phyloP scores from a whole-genome alignment of 2,797 vertebrate genomes.

The Microchirus variegatus region DNA sequence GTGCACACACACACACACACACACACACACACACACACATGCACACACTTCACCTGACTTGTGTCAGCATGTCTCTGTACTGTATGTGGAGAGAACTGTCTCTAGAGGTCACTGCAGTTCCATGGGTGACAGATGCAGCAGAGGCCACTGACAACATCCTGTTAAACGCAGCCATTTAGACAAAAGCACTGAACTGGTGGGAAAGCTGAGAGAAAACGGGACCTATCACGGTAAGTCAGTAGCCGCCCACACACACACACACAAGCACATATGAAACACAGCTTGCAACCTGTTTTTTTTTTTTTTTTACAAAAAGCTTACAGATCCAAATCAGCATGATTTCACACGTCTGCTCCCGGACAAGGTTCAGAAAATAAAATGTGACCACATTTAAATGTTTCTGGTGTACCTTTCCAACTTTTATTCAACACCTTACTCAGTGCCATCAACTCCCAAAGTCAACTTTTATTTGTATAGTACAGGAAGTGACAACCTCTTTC shows the following conservation, averaged over 20 bases:
- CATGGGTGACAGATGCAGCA: constrained; percentile 80
- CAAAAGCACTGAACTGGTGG: constrained; percentile 51
- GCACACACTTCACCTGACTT: constrained; percentile 41
- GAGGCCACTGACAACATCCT: constrained; percentile 63
- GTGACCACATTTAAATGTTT: too few relatives aligned
- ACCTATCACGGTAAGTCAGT: constrained; percentile 39
- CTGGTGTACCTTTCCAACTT: too few relatives aligned
- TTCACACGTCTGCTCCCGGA: too few relatives aligned
- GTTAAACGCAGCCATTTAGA: constrained; percentile 70
- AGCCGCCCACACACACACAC: constrained; percentile 22
- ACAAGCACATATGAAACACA: not conserved
- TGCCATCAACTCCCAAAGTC: too few relatives aligned
- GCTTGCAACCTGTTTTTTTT: not conserved
- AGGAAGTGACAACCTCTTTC: too few relatives aligned
- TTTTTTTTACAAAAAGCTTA: not conserved
- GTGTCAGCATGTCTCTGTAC: constrained; percentile 63
- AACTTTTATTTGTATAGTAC: too few relatives aligned
- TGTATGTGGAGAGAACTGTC: constrained; percentile 81
- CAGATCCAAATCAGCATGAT: too few relatives aligned
- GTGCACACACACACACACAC: not conserved
- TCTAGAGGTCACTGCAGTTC: constrained; percentile 89
- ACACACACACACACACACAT: constrained; percentile 4
- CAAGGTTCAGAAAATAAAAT: too few relatives aligned
- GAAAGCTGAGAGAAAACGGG: constrained; percentile 45
- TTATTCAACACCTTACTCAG: too few relatives aligned